A percentile compares a stretch with the other conserved stretches of the same genome.
Evolutionary conservation across 2,888 invertebrate genomes (phyloP).

Genomic region (Serrognathus titanus): DNA sequence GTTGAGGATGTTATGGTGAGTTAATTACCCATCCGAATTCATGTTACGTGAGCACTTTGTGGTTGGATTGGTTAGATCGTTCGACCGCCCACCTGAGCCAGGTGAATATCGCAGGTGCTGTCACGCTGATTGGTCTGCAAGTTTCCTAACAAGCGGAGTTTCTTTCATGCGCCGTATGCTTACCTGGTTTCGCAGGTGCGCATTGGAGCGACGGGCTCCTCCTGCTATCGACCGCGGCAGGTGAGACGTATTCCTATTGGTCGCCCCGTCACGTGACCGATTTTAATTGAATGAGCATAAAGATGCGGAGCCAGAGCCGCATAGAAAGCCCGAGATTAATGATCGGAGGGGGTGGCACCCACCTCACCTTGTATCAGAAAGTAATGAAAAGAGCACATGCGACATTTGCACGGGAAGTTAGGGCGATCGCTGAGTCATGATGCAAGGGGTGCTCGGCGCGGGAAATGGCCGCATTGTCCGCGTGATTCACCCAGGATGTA

Average conservation of each 20-base stretch:
- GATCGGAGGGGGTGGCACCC: slow-evolving; percentile 15
- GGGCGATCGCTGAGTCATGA: slow-evolving; percentile 27
- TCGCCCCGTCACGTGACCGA: slow-evolving; percentile 25
- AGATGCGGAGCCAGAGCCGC: slow-evolving; percentile 6
- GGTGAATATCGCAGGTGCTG: slow-evolving; percentile 23
- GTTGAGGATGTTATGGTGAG: too few species aligned
- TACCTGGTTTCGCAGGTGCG: slow-evolving; percentile 43
- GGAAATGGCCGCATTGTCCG: slow-evolving; percentile 44
- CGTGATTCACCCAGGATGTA: slow-evolving; percentile 47
- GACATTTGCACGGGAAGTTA: slow-evolving; percentile 28
- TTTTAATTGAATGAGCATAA: slow-evolving; percentile 32
- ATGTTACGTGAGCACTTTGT: not conserved
- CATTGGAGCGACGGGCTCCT: slow-evolving; percentile 40
- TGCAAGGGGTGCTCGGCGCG: slow-evolving; percentile 23
- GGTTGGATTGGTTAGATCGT: slow-evolving; percentile 23
- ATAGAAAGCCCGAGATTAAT: slow-evolving; percentile 10
- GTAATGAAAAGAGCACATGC: slow-evolving; percentile 26
- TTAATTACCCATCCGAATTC: too few species aligned
- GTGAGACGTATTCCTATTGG: slow-evolving; percentile 44
- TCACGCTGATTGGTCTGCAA: slow-evolving; percentile 20
- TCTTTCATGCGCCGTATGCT: slow-evolving; percentile 36
- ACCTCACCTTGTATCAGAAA: slow-evolving; percentile 15
- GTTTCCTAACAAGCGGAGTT: slow-evolving; percentile 22
- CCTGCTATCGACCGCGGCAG: slow-evolving; percentile 45
- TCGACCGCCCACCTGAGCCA: slow-evolving; percentile 31